Evolutionary conservation across 2,888 invertebrate species (phyloP).

Genomic region (Zhuqinia jingwanae): DNA sequence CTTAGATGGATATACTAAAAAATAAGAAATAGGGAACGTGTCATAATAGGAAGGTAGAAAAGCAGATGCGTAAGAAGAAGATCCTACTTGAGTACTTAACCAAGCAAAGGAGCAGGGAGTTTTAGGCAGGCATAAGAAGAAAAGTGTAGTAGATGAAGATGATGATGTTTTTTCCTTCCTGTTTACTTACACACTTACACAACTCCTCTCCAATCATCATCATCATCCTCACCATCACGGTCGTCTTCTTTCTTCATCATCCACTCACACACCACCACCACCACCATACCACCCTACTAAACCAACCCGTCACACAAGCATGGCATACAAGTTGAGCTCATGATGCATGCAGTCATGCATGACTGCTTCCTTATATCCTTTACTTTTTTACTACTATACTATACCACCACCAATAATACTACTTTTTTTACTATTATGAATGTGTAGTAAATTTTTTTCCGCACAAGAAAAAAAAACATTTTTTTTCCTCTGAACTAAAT

Average conservation of each 20-base stretch:
- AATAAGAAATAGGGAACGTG: no score
- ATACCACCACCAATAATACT: background rate
- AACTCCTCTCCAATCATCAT: slow-evolving; percentile 52
- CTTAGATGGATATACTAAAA: no score
- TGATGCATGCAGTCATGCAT: slow-evolving; percentile 43
- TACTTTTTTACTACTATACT: background rate
- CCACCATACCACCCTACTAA: background rate
- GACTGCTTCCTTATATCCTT: slow-evolving; percentile 41
- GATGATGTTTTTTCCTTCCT: slow-evolving; percentile 49
- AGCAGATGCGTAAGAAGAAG: background rate
- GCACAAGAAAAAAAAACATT: slow-evolving; percentile 6
- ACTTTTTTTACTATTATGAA: background rate
- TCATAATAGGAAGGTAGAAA: no score
- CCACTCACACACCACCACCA: slow-evolving; percentile 3
- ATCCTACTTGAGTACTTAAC: slow-evolving; percentile 47
- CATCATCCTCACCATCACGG: slow-evolving; percentile 8
- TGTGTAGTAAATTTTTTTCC: background rate
- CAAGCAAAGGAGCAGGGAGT: slow-evolving; percentile 13
- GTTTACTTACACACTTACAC: slow-evolving; percentile 44
- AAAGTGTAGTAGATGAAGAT: background rate
- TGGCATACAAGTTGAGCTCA: background rate
- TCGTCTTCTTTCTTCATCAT: slow-evolving; percentile 37
- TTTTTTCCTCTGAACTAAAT: background rate
- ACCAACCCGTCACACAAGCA: slow-evolving; percentile 37
- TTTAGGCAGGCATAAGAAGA: background rate